Percentiles rank a stretch among this genome's conserved stretches.
phyloP scores from a whole-genome alignment of 2,113 vertebrate genomes.

The Vombatus ursinus region DNA sequence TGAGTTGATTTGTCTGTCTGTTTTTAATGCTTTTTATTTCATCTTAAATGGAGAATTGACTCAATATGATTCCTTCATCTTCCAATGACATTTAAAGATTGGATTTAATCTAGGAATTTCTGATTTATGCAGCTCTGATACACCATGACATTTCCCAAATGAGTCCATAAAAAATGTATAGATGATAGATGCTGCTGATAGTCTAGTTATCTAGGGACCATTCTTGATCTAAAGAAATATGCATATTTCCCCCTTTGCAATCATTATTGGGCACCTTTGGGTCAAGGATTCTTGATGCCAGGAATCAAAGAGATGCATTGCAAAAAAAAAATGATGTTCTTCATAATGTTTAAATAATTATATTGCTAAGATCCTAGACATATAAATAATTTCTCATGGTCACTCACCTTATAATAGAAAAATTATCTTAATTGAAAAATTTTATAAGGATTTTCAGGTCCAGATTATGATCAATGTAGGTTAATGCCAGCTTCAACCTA shows the following conservation, averaged over 20 bases:
- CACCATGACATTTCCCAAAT: slow-evolving; percentile 66
- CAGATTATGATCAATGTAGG: background rate
- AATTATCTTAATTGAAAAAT: background rate
- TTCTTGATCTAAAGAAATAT: slow-evolving; percentile 46
- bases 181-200: slow-evolving; percentile 37
- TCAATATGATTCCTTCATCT: slow-evolving; percentile 37
- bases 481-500: slow-evolving; percentile 35
- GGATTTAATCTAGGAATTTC: slow-evolving; percentile 49
- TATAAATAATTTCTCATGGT: background rate
- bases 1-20: slow-evolving; percentile 32
- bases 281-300: slow-evolving; percentile 15
- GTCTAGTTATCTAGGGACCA: background rate
- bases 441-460: slow-evolving; percentile 12
- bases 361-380: background rate
- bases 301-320: slow-evolving; percentile 2
- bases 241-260: slow-evolving; percentile 18
- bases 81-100: slow-evolving; percentile 59
- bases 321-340: background rate
- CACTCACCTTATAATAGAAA: slow-evolving; percentile 8
- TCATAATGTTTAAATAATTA: slow-evolving; percentile 17
- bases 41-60: slow-evolving; percentile 25
- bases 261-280: background rate
- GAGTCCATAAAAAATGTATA: slow-evolving; percentile 66
- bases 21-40: slow-evolving; percentile 51
- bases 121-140: slow-evolving; percentile 66